These are phyloP conservation scores for Callocephalon fimbriatum DNA, from an alignment of 2,113 vertebrate genomes.

Conservation along the genomic window DNA sequence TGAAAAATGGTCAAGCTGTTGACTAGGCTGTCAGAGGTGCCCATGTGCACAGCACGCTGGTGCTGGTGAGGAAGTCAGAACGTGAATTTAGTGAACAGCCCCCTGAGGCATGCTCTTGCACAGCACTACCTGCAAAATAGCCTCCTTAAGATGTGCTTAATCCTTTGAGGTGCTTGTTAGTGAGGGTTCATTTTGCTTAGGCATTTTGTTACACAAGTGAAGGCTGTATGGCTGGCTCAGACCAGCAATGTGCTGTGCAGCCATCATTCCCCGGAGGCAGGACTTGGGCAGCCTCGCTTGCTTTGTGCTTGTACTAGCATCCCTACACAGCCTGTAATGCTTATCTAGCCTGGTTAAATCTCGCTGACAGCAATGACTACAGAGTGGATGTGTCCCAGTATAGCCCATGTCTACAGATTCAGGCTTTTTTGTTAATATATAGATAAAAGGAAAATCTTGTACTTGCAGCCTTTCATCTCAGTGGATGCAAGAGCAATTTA, in stretches of 20 bases:
- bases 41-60: background rate
- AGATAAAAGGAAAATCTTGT: slow-evolving; percentile 68
- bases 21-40: background rate
- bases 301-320: background rate
- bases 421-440: slow-evolving; percentile 48
- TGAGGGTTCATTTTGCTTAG: slow-evolving; percentile 1
- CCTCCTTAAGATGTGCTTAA: background rate
- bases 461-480: slow-evolving; percentile 63
- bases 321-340: background rate
- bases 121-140: background rate
- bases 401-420: slow-evolving; percentile 23
- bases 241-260: background rate
- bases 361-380: slow-evolving; percentile 20
- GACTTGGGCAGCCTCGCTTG: background rate
- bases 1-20: background rate
- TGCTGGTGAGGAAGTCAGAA: background rate
- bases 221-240: background rate
- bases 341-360: slow-evolving; percentile 14
- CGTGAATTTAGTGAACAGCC: background rate
- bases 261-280: background rate
- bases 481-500: slow-evolving; percentile 44
- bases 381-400: background rate
- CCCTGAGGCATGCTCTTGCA: background rate
- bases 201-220: background rate
- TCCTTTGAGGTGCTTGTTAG: slow-evolving; percentile 45